Evolutionary conservation across 2,113 vertebrate species (phyloP).

Genomic region (Dascyllus trimaculatus): DNA sequence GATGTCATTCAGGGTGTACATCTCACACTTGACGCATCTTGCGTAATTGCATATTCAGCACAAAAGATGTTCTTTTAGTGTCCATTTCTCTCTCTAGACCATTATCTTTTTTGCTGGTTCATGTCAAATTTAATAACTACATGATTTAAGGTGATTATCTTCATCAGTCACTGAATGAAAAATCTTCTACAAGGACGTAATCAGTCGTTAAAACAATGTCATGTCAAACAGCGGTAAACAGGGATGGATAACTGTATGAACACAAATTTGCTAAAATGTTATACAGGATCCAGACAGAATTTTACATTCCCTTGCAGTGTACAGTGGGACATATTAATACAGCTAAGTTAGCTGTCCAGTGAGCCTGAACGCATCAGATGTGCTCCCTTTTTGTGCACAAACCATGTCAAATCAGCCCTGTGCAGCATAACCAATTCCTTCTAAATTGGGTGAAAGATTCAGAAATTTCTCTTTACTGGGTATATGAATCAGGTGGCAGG

Average conservation of each 20-base stretch:
- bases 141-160: conserved; percentile 17
- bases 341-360: conserved; percentile 12
- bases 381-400: conserved; percentile 45
- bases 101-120: conserved; percentile 20
- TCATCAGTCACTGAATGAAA: conserved; percentile 36
- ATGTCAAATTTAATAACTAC: conserved; percentile 26
- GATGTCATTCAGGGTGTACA: conserved; percentile 9
- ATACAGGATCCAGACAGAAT: not conserved
- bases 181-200: conserved; percentile 49
- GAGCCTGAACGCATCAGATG: conserved; percentile 39
- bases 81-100: conserved; percentile 19
- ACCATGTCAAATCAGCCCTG: conserved; percentile 63
- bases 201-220: conserved; percentile 42
- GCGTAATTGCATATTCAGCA: not conserved
- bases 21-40: not conserved
- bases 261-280: conserved; percentile 7
- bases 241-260: conserved; percentile 10
- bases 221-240: not conserved
- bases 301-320: conserved; percentile 14
- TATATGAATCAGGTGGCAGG: conserved; percentile 29
- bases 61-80: not conserved
- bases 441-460: conserved; percentile 58
- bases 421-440: conserved; percentile 55
- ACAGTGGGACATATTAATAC: conserved; percentile 15
- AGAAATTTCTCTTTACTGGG: conserved; percentile 50